Evolutionary conservation across 2,113 vertebrate genomes (phyloP).

Genomic region (Urocolius indicus): DNA sequence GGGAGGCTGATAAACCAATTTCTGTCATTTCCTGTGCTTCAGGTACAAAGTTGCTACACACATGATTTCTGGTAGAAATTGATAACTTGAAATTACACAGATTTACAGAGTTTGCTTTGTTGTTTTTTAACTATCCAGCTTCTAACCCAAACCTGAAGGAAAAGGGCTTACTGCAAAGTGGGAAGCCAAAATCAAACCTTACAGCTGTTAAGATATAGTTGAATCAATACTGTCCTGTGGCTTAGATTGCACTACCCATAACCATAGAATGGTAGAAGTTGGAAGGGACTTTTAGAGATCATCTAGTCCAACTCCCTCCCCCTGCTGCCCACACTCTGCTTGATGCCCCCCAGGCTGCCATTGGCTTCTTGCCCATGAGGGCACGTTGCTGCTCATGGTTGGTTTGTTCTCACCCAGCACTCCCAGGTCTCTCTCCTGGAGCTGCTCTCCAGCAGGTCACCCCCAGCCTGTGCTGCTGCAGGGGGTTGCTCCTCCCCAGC

Average conservation of each 20-base stretch:
- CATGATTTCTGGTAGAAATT: not conserved
- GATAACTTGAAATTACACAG: not conserved
- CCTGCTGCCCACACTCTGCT: too few species aligned
- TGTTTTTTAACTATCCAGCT: not conserved
- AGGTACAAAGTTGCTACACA: not conserved
- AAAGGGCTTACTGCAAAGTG: not conserved
- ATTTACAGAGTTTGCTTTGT: not conserved
- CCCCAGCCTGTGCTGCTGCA: too few species aligned
- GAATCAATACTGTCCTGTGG: not conserved
- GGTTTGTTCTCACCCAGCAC: too few species aligned
- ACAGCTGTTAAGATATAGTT: not conserved
- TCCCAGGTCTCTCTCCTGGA: too few species aligned
- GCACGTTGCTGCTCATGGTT: too few species aligned
- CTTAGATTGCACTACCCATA: not conserved
- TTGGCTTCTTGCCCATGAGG: too few species aligned
- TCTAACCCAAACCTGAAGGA: not conserved
- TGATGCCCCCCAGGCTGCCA: too few species aligned
- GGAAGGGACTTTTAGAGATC: too few species aligned
- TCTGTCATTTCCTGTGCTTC: conserved; percentile 2
- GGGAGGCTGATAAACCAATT: conserved; percentile 2
- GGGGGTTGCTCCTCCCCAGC: too few species aligned
- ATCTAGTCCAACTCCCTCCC: too few species aligned
- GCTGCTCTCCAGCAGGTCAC: too few species aligned
- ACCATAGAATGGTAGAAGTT: too few species aligned
- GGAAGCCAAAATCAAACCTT: not conserved